These are phyloP conservation scores for Schizaphis graminum DNA, from an alignment of 2,888 invertebrate genomes.

Conservation along the genomic window DNA sequence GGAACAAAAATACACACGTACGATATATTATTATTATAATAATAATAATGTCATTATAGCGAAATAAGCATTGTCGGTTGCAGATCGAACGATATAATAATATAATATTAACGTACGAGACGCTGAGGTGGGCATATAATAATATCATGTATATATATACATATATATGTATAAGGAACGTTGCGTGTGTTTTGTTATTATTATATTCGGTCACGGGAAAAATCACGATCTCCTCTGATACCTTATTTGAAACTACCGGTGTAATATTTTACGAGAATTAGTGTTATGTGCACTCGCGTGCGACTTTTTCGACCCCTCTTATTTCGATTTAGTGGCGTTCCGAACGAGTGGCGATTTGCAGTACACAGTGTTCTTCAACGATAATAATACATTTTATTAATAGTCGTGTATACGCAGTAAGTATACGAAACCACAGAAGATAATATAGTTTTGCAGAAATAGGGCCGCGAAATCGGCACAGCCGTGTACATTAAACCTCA, in stretches of 20 bases:
- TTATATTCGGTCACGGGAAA: constrained; percentile 29
- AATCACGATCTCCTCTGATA: background rate
- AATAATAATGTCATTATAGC: background rate
- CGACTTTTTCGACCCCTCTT: constrained; percentile 9
- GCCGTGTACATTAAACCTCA: background rate
- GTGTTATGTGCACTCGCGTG: background rate
- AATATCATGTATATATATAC: background rate
- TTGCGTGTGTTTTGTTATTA: constrained; percentile 28
- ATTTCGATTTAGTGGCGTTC: background rate
- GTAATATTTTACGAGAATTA: background rate
- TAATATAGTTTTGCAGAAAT: background rate
- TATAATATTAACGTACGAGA: background rate
- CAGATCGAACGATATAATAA: background rate
- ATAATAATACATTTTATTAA: background rate
- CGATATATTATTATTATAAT: background rate
- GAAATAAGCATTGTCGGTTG: background rate
- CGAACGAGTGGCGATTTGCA: background rate
- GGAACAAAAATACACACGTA: background rate
- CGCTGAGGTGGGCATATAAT: background rate
- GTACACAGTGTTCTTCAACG: background rate
- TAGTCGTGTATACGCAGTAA: background rate
- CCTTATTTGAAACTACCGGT: background rate
- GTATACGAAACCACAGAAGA: background rate
- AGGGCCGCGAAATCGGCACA: background rate
- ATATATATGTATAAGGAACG: background rate